Evolutionary conservation across 1,140 invertebrate species (phyloP), one percentile per base, ranked within the genome.

Genomic region (Lanistes nyassanus): DNA sequence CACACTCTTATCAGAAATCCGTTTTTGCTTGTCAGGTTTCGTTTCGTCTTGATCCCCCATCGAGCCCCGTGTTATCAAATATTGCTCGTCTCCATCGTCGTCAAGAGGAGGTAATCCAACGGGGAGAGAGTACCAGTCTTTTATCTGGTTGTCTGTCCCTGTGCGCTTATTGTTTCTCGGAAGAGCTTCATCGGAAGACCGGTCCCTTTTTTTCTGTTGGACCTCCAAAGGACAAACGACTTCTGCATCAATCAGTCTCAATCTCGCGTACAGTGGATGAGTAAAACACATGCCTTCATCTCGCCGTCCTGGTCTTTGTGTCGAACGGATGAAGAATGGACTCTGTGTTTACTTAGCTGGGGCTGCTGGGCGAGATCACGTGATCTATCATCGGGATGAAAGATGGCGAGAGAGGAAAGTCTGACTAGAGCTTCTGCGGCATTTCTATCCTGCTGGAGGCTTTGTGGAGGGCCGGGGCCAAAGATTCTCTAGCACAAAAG

Each of bases 1-100:
- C 29, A 60, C 56, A 60, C n/a, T n/a, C 56, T 60, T 60, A 60
- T 60, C 56, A 60, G n/a, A 60, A 60, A 60, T 60, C 56, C 56
- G 56, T 60, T 60, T 60, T n/a, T 9, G 56, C 7, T 31, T 60
- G 56, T 60, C 56, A 60, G 56, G 13, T 31, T 60, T 60, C 9
- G 42, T 9, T 60, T 19, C 11, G 11, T 31, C 56, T 26, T 23
- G 11, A 60, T 11, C 56, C 56, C n/a, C 56, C n/a, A 11, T 31
- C n/a, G n/a, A n/a, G 23, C 56, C 56, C 29, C n/a, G 23, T 60
- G 13, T 60, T 60, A 60, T 60, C 56, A 31, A 60, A 60, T 60
- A 60, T 60, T 60, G 56, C 56, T 9, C 29, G 9, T 11, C 56
- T 60, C 56, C 11, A 23, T 60, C 56, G n/a, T 60, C 56, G n/a